Percentiles rank a stretch among this genome's conserved stretches.
Evolutionary conservation across 2,113 vertebrate genomes (phyloP).

Genomic region (Indri indri): DNA sequence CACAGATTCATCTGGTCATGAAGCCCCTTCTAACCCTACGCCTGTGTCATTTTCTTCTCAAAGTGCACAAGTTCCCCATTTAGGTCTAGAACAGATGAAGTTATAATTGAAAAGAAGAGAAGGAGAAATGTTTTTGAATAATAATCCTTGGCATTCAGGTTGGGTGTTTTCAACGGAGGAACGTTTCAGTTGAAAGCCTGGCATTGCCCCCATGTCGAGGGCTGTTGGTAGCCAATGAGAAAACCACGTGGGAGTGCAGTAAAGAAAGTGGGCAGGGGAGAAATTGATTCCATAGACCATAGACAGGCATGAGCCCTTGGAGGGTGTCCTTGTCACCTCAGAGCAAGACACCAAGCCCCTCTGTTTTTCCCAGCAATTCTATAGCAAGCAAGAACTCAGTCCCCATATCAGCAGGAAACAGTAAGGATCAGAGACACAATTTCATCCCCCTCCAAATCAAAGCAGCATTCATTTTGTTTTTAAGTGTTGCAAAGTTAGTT

Average conservation of each 20-base stretch:
- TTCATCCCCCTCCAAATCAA: slow-evolving; percentile 41
- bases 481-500: slow-evolving; percentile 46
- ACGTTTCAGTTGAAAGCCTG: background rate
- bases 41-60: background rate
- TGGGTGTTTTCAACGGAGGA: background rate
- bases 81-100: slow-evolving; percentile 15
- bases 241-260: background rate
- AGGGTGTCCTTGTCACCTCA: background rate
- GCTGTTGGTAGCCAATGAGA: background rate
- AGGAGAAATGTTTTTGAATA: slow-evolving; percentile 49
- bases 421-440: background rate
- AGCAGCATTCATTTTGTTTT: slow-evolving; percentile 33
- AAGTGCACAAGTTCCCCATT: background rate
- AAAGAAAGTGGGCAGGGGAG: accelerated
- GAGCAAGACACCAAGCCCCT: background rate
- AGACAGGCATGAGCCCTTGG: background rate
- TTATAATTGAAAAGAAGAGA: slow-evolving; percentile 51
- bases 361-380: background rate
- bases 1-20: background rate
- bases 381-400: background rate
- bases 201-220: background rate
- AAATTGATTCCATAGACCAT: background rate
- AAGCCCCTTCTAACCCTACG: background rate
- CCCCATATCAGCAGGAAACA: background rate
- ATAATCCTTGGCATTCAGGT: slow-evolving; percentile 24